phyloP scores from a whole-genome alignment of 2,797 vertebrate species.

The Steatocranus sp. region DNA sequence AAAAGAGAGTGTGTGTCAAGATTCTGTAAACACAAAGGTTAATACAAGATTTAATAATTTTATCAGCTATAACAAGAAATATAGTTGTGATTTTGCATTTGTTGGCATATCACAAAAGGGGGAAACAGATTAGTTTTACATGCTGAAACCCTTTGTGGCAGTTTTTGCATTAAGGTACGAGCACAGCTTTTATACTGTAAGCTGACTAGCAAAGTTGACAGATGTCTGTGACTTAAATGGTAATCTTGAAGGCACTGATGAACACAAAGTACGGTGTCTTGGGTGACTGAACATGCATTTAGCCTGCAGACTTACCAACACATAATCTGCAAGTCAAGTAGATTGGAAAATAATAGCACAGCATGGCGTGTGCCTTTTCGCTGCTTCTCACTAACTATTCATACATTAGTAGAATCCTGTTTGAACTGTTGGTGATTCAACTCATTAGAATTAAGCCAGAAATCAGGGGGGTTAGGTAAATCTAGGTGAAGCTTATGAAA shows the following conservation, averaged over 20 bases:
- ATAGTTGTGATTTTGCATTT: background rate
- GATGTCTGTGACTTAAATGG: background rate
- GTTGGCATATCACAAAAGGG: background rate
- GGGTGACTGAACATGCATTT: conserved; percentile 18
- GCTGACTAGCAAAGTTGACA: background rate
- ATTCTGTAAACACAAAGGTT: background rate
- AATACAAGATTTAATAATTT: background rate
- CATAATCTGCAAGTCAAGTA: conserved; percentile 44
- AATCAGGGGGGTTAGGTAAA: background rate
- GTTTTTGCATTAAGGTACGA: background rate
- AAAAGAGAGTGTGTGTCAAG: background rate
- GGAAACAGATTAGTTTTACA: background rate
- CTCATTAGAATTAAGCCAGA: background rate
- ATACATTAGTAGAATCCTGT: conserved; percentile 2
- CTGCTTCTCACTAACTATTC: conserved; percentile 1
- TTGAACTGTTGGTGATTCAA: conserved; percentile 18
- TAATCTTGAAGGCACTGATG: background rate
- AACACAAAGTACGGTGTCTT: background rate
- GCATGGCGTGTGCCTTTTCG: background rate
- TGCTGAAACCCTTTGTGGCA: background rate
- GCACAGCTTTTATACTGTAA: background rate
- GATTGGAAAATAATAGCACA: conserved; percentile 36
- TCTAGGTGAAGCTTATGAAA: background rate
- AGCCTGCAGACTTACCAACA: conserved; percentile 3
- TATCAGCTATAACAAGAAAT: background rate